Base-by-base conservation (phyloP, 2,888 invertebrate species). In the Osmoderma eremita region DNA sequence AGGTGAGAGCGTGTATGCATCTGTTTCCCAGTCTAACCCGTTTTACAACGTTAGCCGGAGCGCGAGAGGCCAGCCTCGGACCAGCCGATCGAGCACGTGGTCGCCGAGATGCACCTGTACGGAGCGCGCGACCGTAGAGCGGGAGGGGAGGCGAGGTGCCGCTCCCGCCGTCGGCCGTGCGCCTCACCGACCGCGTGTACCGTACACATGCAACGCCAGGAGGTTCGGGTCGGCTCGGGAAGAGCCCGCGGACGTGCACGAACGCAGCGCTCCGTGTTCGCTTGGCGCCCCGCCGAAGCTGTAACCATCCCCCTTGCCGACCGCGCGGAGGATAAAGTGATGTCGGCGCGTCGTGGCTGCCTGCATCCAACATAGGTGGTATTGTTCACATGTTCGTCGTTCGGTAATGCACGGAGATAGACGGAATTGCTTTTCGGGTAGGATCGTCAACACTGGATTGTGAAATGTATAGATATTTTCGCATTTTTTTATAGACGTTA, bases 41-140 rank as follows among this genome's bases (percentile, higher is more conserved):
- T 67, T 67, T 63, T 67, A 67, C 63, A 67, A 30, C 53, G 63
- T 54, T 51, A 53, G 42, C 17, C 42, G 41, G 50, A 22, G 42
- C 42, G 24, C 24, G 24, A 24, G 24, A 24, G 24, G 24, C 5
- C 30, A 30, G 6, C 53, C 22, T 12, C 36, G 12, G 22, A 15
- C 53, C 48, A 30, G 24, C 30, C 45, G 20, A 78, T 80, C 73
- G 81, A 84, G 84, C 83, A 84, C 83, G 83, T 84, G 83, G 82
- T 83, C 84, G 82, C 84, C 84, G 83, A 83, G 83, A 82, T 84
- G 85, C 85, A 85, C 85, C 84, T 86, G 85, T 85, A 84, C 76
- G 51, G 74, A 71, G 80, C 70, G 73, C 69, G 68, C 62, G 58
- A 53, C 69, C 69, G 76, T 72, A 67, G 51, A 70, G 75, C 79